Evolutionary conservation across 2,113 vertebrate genomes (phyloP).

Genomic region (Clupea harengus): DNA sequence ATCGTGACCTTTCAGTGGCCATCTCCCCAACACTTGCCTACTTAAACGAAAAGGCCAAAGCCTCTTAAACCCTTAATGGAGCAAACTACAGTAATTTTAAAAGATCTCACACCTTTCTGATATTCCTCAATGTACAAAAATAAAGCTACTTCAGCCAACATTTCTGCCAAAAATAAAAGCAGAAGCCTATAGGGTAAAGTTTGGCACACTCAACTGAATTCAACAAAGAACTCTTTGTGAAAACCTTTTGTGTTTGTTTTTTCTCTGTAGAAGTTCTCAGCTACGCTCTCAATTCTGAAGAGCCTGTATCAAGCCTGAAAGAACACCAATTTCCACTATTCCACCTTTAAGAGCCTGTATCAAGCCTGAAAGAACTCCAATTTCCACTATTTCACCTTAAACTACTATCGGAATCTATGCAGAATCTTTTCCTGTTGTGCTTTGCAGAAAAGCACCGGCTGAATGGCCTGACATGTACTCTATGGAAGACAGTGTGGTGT

Average conservation of each 20-base stretch:
- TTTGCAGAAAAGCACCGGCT: not conserved
- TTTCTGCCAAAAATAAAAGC: too few relatives aligned
- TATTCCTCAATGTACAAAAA: not conserved
- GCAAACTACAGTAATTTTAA: not conserved
- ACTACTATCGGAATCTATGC: not conserved
- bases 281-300: not conserved
- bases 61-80: not conserved
- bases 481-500: conserved; percentile 20
- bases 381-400: not conserved
- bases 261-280: not conserved
- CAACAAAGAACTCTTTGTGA: not conserved
- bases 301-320: not conserved
- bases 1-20: not conserved
- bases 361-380: not conserved
- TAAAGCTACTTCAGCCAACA: too few relatives aligned
- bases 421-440: not conserved
- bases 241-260: not conserved
- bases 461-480: not conserved
- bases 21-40: not conserved
- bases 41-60: not conserved
- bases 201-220: not conserved
- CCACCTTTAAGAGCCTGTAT: not conserved
- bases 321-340: not conserved
- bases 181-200: not conserved
- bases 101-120: not conserved